Evolutionary conservation across 2,113 vertebrate species (phyloP).

Genomic region (Symphodus melops): DNA sequence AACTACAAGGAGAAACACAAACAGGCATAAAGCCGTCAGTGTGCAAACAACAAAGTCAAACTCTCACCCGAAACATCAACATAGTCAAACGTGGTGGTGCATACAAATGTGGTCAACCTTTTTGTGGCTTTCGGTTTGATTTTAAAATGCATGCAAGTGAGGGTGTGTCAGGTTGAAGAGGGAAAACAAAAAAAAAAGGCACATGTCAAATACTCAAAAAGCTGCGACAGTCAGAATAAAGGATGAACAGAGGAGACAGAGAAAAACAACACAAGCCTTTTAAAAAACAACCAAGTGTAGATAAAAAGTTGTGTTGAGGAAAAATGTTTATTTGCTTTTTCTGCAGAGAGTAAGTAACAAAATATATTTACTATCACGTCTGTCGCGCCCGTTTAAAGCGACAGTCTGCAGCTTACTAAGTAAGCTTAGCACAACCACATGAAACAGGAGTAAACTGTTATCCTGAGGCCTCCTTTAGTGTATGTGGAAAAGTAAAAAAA

Average conservation of each 20-base stretch:
- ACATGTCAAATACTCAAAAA: constrained; percentile 3
- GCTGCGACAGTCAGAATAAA: background rate
- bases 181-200: background rate
- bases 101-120: constrained; percentile 4
- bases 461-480: background rate
- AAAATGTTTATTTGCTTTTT: background rate
- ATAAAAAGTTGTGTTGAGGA: background rate
- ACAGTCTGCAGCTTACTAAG: background rate
- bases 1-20: constrained; percentile 71
- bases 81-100: background rate
- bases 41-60: constrained; percentile 2
- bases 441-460: background rate
- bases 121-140: background rate
- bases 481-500: background rate
- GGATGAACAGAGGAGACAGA: background rate
- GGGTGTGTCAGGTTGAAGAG: background rate
- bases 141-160: constrained; percentile 9
- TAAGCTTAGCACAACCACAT: background rate
- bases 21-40: constrained; percentile 33
- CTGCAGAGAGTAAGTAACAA: background rate
- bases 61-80: background rate
- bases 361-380: background rate
- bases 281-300: background rate
- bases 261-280: background rate
- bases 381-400: background rate